Conservation (phyloP, 2,888 invertebrate genomes). For the Physocephala rufipes region DNA sequence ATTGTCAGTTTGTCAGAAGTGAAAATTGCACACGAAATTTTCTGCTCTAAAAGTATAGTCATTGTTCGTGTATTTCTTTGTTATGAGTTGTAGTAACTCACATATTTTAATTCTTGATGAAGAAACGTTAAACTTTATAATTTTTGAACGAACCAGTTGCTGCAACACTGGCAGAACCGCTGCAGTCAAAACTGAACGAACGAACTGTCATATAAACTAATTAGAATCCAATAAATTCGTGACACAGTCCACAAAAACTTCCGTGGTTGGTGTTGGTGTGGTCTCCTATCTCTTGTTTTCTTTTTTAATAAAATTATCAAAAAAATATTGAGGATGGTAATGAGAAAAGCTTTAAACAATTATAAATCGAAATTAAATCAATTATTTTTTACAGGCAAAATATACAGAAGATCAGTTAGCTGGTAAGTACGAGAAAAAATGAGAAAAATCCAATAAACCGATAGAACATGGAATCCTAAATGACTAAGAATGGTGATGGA, state of each 20-base stretch:
- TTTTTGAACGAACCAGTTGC: neutral
- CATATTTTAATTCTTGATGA: no score
- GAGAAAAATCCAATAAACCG: neutral
- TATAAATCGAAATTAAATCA: slow-evolving; percentile 7
- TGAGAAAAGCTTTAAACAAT: neutral
- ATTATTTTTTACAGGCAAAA: slow-evolving; percentile 74
- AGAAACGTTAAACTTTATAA: neutral
- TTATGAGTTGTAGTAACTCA: no score
- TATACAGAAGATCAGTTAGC: slow-evolving; percentile 92
- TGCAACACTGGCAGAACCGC: no score
- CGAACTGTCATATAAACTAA: slow-evolving; percentile 26
- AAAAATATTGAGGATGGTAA: slow-evolving; percentile 46
- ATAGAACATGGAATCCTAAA: neutral
- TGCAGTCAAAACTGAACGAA: slow-evolving; percentile 23
- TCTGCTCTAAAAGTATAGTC: no score
- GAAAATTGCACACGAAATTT: no score
- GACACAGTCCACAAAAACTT: slow-evolving; percentile 48
- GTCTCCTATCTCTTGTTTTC: slow-evolving; percentile 27
- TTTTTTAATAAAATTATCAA: slow-evolving; percentile 31
- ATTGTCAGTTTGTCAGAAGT: no score
- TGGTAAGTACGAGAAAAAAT: slow-evolving; percentile 72
- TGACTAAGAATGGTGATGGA: no score
- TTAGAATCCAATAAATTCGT: slow-evolving; percentile 26
- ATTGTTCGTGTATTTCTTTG: no score
- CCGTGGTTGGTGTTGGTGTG: slow-evolving; percentile 34